A percentile compares a stretch with the other conserved stretches of the same genome.
Conservation (phyloP, 2,888 invertebrate species). For the Trypoxylon attenuatum region DNA sequence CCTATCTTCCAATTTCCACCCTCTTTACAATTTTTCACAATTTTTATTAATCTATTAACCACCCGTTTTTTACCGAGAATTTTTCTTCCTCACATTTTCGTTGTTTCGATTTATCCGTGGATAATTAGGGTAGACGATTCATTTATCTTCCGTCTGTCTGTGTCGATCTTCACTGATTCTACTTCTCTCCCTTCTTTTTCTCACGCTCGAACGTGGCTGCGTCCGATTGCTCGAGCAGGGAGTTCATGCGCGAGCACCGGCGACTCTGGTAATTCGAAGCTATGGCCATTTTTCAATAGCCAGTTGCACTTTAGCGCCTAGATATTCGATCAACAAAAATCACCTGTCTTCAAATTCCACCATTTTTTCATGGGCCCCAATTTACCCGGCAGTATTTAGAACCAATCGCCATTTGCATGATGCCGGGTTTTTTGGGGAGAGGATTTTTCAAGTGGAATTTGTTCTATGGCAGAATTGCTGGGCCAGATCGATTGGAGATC, state of each 20-base stretch:
- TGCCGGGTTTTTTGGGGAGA: not conserved
- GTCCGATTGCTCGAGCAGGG: not conserved
- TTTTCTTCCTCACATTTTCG: not conserved
- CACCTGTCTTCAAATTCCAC: too few relatives aligned
- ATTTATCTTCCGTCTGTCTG: not conserved
- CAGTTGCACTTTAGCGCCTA: not conserved
- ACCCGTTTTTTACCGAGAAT: too few relatives aligned
- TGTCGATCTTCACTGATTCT: not conserved
- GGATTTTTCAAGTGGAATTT: not conserved
- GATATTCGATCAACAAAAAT: too few relatives aligned
- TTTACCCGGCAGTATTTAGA: too few relatives aligned
- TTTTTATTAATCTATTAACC: too few relatives aligned
- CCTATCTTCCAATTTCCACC: too few relatives aligned
- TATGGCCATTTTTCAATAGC: too few relatives aligned
- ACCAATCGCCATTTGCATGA: not conserved
- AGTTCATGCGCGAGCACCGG: not conserved
- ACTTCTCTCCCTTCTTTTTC: not conserved
- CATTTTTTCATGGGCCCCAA: too few relatives aligned
- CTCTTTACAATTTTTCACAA: too few relatives aligned
- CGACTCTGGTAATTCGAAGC: not conserved
- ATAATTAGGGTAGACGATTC: too few relatives aligned
- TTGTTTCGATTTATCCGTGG: not conserved
- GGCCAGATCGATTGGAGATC: slow-evolving; percentile 68
- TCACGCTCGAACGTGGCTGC: not conserved
- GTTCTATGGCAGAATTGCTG: slow-evolving; percentile 55